Evolutionary conservation across 2,113 vertebrate species (phyloP).

Genomic region (Zosterops lateralis): DNA sequence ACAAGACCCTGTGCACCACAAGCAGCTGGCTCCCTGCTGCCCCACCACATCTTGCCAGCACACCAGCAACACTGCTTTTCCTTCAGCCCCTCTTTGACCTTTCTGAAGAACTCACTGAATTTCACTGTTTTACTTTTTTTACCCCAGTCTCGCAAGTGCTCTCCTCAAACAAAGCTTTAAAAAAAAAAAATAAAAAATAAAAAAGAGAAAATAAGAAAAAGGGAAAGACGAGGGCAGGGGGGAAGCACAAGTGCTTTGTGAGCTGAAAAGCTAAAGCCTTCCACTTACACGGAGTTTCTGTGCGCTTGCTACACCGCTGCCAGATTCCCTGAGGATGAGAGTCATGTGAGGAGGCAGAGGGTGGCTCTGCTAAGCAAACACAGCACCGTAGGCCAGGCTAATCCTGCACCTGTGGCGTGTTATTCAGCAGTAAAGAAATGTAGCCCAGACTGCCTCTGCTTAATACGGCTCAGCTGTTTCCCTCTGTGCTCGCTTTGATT

Average conservation of each 20-base stretch:
- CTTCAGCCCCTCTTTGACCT: not conserved
- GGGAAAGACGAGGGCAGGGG: fast-evolving
- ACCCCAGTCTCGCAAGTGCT: not conserved
- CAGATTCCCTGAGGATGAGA: constrained; percentile 43
- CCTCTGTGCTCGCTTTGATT: constrained; percentile 71
- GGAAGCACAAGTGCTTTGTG: not conserved
- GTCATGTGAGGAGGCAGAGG: constrained; percentile 70
- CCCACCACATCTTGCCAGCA: not conserved
- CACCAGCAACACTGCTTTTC: not conserved
- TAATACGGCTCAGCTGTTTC: constrained; percentile 80
- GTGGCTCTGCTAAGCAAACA: constrained; percentile 75
- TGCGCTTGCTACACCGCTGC: not conserved
- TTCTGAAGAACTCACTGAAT: not conserved
- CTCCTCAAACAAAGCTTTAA: not conserved
- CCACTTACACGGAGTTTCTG: constrained; percentile 54
- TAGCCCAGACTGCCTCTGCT: constrained; percentile 40
- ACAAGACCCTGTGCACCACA: fast-evolving
- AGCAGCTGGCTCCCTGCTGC: not conserved
- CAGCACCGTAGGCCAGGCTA: constrained; percentile 61
- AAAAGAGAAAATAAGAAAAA: not conserved
- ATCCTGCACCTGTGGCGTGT: constrained; percentile 86
- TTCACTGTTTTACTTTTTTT: not conserved
- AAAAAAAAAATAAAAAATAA: not conserved
- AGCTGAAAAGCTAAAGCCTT: constrained; percentile 41
- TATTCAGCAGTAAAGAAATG: constrained; percentile 72